Conservation (phyloP, 30 jellyfish, hydroid and myxozoan genomes). For the Nemopilema nomurai region DNA sequence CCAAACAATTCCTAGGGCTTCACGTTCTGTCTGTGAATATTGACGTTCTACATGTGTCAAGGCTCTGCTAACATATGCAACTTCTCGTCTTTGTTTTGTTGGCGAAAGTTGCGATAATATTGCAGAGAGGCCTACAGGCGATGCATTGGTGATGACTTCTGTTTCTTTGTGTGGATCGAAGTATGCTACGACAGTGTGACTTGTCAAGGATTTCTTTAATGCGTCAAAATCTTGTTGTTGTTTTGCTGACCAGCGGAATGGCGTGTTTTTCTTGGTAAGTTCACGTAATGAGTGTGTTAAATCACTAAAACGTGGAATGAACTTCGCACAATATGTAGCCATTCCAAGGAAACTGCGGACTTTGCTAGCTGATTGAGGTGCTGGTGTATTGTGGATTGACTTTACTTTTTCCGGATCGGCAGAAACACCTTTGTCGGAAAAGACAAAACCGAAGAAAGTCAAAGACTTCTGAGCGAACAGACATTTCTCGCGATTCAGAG, state of each 20-base stretch:
- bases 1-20: conserved; percentile 56
- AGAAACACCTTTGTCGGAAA: conserved; percentile 59
- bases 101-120: conserved; percentile 42
- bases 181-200: conserved; percentile 37
- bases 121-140: conserved; percentile 54
- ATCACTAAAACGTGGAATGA: conserved; percentile 40
- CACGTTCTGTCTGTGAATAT: conserved; percentile 59
- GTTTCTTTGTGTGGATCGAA: conserved; percentile 33
- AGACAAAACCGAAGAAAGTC: conserved; percentile 60
- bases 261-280: conserved; percentile 49
- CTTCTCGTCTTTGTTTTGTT: conserved; percentile 30
- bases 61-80: conserved; percentile 57
- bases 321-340: conserved; percentile 18
- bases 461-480: conserved; percentile 46
- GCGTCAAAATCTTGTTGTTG: conserved; percentile 34
- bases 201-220: conserved; percentile 23
- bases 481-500: conserved; percentile 45
- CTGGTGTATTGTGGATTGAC: conserved; percentile 34
- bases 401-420: conserved; percentile 58
- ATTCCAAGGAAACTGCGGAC: conserved; percentile 46
- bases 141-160: conserved; percentile 57
- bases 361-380: conserved; percentile 33
- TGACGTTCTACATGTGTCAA: conserved; percentile 46
- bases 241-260: conserved; percentile 42
- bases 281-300: conserved; percentile 47